phyloP scores from a whole-genome alignment of 2,888 invertebrate genomes.

The Lagria hirta region DNA sequence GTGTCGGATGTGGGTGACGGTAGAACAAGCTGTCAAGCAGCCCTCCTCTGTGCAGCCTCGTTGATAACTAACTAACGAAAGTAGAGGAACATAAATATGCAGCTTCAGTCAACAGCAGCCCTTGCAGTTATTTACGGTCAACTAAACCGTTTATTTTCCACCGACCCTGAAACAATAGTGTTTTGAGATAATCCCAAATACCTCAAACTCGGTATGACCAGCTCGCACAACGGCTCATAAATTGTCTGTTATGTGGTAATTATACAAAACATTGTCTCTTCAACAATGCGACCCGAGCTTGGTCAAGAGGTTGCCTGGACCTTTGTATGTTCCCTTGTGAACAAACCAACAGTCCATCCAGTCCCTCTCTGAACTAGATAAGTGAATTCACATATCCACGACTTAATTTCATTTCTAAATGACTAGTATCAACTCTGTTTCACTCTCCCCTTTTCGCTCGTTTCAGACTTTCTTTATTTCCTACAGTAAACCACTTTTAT shows the following conservation, averaged over 20 bases:
- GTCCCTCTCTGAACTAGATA: conserved; percentile 4
- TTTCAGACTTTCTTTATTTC: too few species aligned
- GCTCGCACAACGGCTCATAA: conserved; percentile 41
- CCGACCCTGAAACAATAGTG: conserved; percentile 38
- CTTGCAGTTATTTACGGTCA: conserved; percentile 39
- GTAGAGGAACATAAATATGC: conserved; percentile 37
- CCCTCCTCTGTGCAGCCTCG: too few species aligned
- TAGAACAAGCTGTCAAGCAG: too few species aligned
- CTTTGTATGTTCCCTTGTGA: conserved; percentile 19
- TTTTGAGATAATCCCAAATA: conserved; percentile 42
- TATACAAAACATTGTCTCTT: conserved; percentile 48
- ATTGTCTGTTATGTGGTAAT: conserved; percentile 49
- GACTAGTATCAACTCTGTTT: too few species aligned
- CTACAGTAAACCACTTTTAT: too few species aligned
- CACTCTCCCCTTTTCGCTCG: too few species aligned
- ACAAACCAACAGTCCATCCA: too few species aligned
- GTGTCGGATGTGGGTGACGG: too few species aligned
- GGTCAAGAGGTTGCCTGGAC: conserved; percentile 33
- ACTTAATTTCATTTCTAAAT: conserved; percentile 19
- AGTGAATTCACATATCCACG: conserved; percentile 12
- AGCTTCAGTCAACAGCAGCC: conserved; percentile 37
- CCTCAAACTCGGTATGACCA: conserved; percentile 43
- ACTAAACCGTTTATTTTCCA: conserved; percentile 37
- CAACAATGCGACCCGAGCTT: conserved; percentile 43
- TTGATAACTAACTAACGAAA: conserved; percentile 31